Percentiles rank a stretch among this genome's conserved stretches.
These are phyloP conservation scores for Fulica atra DNA, from an alignment of 2,113 vertebrate species.

Conservation along the genomic window DNA sequence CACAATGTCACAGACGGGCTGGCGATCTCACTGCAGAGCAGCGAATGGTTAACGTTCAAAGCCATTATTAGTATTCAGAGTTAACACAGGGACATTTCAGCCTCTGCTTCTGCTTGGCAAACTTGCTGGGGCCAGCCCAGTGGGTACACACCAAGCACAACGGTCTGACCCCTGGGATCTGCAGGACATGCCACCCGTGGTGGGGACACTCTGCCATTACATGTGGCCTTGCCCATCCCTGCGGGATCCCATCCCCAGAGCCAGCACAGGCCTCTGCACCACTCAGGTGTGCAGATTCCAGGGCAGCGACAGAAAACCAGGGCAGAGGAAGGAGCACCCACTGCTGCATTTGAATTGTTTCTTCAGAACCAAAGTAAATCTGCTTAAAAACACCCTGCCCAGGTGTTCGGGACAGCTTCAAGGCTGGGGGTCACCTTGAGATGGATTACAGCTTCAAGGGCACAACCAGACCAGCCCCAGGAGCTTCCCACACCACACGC, in stretches of 20 bases:
- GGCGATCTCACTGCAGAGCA: neutral
- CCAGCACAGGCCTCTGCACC: neutral
- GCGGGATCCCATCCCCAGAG: neutral
- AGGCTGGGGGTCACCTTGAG: neutral
- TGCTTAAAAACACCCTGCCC: neutral
- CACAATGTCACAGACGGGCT: neutral
- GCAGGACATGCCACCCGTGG: accelerated
- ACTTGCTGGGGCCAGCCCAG: neutral
- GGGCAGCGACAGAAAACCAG: neutral
- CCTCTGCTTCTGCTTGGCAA: neutral
- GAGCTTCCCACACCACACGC: neutral
- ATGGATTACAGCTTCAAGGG: accelerated
- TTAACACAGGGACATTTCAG: neutral
- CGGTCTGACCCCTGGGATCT: neutral
- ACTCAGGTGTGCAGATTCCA: neutral
- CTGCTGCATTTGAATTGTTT: neutral
- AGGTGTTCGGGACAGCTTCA: neutral
- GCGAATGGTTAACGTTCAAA: neutral
- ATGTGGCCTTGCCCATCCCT: neutral
- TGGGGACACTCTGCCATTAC: neutral
- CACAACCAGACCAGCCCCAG: neutral
- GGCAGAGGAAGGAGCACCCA: neutral
- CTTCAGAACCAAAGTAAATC: neutral
- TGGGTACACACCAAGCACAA: neutral
- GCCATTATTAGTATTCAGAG: neutral